Conservation (phyloP, 2,888 invertebrate genomes). For the Plebejus melissa region DNA sequence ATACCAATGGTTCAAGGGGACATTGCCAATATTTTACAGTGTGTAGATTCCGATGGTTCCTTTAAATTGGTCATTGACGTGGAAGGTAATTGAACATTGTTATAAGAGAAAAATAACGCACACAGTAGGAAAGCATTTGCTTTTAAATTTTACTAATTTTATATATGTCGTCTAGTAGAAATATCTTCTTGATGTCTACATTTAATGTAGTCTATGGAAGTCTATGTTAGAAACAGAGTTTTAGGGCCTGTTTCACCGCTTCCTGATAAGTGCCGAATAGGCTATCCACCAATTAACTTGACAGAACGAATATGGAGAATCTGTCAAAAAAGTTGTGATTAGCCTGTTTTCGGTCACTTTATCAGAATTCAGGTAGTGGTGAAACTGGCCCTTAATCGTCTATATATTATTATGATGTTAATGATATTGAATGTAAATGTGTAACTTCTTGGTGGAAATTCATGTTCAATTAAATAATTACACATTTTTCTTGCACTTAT, state of each 20-base stretch:
- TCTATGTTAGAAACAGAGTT: neutral
- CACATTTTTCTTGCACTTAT: no score
- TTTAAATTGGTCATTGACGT: conserved; percentile 55
- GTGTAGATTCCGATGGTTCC: conserved; percentile 54
- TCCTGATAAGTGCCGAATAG: no score
- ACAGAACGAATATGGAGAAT: no score
- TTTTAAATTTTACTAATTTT: neutral
- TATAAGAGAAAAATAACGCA: neutral
- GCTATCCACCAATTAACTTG: no score
- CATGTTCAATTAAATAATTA: no score
- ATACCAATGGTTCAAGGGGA: conserved; percentile 48
- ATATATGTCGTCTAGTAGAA: neutral
- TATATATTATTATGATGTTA: no score
- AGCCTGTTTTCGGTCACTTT: no score
- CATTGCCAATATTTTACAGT: conserved; percentile 50
- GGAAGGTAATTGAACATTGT: conserved; percentile 33
- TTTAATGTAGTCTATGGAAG: neutral
- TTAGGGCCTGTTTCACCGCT: neutral
- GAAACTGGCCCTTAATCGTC: no score
- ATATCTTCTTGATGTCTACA: neutral
- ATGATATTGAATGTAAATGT: no score
- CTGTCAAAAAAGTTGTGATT: no score
- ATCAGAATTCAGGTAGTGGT: no score
- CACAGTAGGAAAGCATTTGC: neutral
- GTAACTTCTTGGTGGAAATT: no score